phyloP scores from a whole-genome alignment of 1,140 invertebrate genomes.

The Sipha flava region DNA sequence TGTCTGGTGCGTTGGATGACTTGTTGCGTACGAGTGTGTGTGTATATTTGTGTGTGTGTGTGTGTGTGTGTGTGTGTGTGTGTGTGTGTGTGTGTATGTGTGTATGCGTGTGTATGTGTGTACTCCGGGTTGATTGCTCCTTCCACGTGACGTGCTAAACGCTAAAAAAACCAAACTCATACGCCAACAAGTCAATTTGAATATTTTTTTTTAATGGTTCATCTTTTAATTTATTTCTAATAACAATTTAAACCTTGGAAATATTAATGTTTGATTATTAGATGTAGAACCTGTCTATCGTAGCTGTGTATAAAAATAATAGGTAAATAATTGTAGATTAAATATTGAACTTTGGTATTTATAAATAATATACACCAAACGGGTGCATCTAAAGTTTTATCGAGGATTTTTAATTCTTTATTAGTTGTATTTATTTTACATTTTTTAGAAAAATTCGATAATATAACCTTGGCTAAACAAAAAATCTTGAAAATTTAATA shows the following conservation, averaged over 20 bases:
- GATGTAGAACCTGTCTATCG: not conserved
- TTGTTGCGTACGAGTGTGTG: slow-evolving; percentile 16
- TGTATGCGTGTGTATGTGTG: no score
- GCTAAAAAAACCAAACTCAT: not conserved
- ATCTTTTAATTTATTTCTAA: not conserved
- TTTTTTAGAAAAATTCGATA: no score
- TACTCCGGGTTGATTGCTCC: not conserved
- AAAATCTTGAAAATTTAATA: no score
- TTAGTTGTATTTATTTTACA: no score
- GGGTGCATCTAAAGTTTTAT: no score
- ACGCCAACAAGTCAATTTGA: not conserved
- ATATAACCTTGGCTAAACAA: no score
- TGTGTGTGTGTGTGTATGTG: no score
- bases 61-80: not conserved
- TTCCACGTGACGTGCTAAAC: not conserved
- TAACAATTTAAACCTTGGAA: not conserved
- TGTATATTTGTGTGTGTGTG: not conserved
- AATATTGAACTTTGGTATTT: no score
- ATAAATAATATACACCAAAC: no score
- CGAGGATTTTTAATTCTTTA: no score
- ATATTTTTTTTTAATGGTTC: not conserved
- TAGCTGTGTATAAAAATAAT: not conserved
- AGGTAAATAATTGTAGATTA: no score
- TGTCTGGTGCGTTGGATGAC: slow-evolving; percentile 28
- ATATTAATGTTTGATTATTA: not conserved